These are phyloP conservation scores for Zosterops lateralis DNA, from an alignment of 2,113 vertebrate genomes.

Conservation along the genomic window DNA sequence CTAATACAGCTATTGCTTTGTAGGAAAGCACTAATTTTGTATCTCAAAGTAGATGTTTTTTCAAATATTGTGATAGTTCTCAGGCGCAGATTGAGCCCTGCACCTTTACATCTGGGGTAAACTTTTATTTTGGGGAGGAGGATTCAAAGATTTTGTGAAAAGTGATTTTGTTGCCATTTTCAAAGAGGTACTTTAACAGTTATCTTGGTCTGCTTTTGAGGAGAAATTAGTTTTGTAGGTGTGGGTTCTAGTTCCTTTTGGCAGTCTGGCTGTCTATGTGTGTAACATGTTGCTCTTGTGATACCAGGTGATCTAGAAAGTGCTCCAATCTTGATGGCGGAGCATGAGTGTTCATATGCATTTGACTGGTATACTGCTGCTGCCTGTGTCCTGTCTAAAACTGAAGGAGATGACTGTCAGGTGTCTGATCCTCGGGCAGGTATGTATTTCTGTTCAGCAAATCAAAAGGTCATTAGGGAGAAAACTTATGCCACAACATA, in stretches of 20 bases:
- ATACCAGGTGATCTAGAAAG: slow-evolving; percentile 86
- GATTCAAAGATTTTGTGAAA: neutral
- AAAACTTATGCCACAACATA: neutral
- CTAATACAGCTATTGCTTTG: neutral
- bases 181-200: neutral
- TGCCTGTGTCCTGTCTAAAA: slow-evolving; percentile 87
- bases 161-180: neutral
- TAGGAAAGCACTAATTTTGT: neutral
- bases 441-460: slow-evolving; percentile 56
- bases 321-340: slow-evolving; percentile 79
- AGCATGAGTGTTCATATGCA: slow-evolving; percentile 78
- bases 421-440: slow-evolving; percentile 89
- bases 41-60: neutral
- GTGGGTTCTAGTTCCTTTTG: neutral
- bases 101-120: neutral
- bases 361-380: slow-evolving; percentile 91
- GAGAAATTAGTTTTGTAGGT: neutral
- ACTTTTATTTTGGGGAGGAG: neutral
- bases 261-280: neutral
- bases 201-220: neutral
- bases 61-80: neutral
- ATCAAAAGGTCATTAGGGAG: neutral
- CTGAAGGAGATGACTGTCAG: slow-evolving; percentile 84
- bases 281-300: neutral
- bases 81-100: neutral